phyloP scores from a whole-genome alignment of 2,113 vertebrate genomes.

The Recurvirostra avosetta region DNA sequence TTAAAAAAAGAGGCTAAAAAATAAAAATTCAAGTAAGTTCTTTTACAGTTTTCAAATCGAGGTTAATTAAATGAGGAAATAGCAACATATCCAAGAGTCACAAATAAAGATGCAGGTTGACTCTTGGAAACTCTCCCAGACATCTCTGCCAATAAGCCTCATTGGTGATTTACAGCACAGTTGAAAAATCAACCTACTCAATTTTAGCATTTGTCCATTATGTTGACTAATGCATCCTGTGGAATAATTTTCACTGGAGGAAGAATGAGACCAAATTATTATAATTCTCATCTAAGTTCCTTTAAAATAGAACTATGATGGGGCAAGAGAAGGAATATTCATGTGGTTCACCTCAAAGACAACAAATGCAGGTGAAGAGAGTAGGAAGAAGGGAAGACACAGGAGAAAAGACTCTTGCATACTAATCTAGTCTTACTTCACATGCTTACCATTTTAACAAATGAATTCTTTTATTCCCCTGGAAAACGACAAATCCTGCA shows the following conservation, averaged over 20 bases:
- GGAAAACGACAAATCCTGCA: constrained; percentile 96
- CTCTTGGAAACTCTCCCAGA: neutral
- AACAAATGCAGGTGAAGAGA: neutral
- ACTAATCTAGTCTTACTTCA: neutral
- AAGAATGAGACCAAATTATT: neutral
- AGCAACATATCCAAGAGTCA: neutral
- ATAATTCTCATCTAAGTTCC: neutral
- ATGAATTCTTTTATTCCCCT: constrained; percentile 97
- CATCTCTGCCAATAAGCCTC: neutral
- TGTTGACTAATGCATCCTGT: neutral
- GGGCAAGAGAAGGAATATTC: neutral
- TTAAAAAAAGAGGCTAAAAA: neutral
- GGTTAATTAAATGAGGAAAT: neutral
- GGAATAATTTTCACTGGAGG: neutral
- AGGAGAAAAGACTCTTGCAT: neutral
- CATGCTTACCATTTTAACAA: constrained; percentile 92
- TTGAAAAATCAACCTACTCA: neutral
- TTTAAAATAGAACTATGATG: neutral
- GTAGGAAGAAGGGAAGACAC: neutral
- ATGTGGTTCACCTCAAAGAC: neutral
- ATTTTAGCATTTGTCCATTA: neutral
- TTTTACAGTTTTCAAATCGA: neutral
- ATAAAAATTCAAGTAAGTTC: neutral
- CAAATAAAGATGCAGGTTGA: neutral
- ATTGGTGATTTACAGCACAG: neutral